Evolutionary conservation across 1,140 invertebrate genomes (phyloP).

Genomic region (Andrena cerasifolii): DNA sequence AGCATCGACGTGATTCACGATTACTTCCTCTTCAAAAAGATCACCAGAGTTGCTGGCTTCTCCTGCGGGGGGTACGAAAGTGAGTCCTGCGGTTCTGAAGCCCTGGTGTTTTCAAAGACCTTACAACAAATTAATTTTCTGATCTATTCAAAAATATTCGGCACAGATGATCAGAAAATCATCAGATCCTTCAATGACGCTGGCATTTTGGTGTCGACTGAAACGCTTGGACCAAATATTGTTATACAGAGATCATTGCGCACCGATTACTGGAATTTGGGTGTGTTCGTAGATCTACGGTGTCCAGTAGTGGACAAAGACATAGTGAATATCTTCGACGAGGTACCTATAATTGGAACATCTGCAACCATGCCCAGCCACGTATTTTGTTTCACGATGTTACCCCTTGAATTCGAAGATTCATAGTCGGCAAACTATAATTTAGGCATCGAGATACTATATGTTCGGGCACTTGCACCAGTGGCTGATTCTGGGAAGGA

Average conservation of each 20-base stretch:
- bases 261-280: slow-evolving; percentile 39
- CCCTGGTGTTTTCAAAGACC: background rate
- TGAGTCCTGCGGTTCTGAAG: slow-evolving; percentile 30
- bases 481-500: slow-evolving; percentile 55
- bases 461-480: slow-evolving; percentile 58
- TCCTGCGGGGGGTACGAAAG: slow-evolving; percentile 48
- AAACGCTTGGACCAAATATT: background rate
- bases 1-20: slow-evolving; percentile 54
- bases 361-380: no score
- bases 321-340: slow-evolving; percentile 27
- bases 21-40: slow-evolving; percentile 59
- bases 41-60: slow-evolving; percentile 50
- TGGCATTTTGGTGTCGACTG: slow-evolving; percentile 36
- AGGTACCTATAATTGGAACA: slow-evolving; percentile 46
- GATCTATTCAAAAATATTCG: background rate
- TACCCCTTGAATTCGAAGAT: background rate
- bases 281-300: slow-evolving; percentile 58
- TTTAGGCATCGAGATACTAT: slow-evolving; percentile 35
- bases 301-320: slow-evolving; percentile 27
- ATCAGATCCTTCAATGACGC: slow-evolving; percentile 36
- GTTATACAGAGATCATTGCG: slow-evolving; percentile 36
- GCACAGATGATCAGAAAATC: slow-evolving; percentile 45
- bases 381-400: no score
- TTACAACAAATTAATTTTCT: background rate
- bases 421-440: background rate